Conservation (phyloP, 2,888 invertebrate species). For the Zaprionus obscuricornis region DNA sequence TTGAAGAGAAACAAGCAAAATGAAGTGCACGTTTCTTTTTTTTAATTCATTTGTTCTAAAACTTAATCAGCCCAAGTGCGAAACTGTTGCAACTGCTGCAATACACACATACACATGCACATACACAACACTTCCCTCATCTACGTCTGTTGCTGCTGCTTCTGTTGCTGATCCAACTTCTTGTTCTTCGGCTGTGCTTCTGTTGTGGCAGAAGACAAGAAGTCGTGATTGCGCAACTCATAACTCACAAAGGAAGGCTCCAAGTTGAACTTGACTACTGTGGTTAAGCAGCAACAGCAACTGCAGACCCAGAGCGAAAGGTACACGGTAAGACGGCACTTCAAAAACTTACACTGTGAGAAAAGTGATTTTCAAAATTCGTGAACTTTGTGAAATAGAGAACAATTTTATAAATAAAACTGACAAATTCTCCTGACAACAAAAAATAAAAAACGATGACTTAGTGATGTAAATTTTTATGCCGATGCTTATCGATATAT, state of each 20-base stretch:
- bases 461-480: too few species aligned
- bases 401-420: too few species aligned
- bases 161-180: neutral
- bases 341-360: too few species aligned
- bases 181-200: neutral
- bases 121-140: too few species aligned
- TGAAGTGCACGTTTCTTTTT: constrained; percentile 69
- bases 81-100: constrained; percentile 31
- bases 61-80: constrained; percentile 70
- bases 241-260: constrained; percentile 76
- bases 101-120: too few species aligned
- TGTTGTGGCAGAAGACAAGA: constrained; percentile 72
- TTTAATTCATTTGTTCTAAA: constrained; percentile 79
- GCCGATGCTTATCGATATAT: too few species aligned
- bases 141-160: constrained; percentile 1
- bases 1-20: constrained; percentile 26
- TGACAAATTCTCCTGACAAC: too few species aligned
- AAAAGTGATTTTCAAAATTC: too few species aligned
- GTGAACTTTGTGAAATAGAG: too few species aligned
- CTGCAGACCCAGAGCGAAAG: constrained; percentile 17
- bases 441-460: too few species aligned
- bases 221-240: constrained; percentile 83
- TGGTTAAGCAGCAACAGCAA: constrained; percentile 14
- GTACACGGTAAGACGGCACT: constrained; percentile 42
- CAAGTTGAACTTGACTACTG: constrained; percentile 60